Evolutionary conservation across 2,113 vertebrate species (phyloP).

Genomic region (Aptenodytes patagonicus): DNA sequence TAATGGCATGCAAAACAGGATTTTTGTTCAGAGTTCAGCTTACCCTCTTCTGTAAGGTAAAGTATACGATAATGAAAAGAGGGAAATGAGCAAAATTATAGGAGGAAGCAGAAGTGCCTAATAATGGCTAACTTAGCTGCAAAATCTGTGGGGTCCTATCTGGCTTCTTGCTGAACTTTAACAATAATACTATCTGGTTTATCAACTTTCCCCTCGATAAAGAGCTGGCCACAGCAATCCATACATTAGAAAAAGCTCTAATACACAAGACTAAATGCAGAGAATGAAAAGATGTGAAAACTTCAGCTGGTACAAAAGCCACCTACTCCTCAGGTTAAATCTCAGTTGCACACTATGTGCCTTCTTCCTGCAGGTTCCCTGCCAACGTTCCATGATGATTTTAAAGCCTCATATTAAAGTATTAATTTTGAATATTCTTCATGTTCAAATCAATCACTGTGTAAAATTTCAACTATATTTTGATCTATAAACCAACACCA

Average conservation of each 20-base stretch:
- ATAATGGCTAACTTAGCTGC: background rate
- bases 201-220: background rate
- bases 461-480: background rate
- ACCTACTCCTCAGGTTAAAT: background rate
- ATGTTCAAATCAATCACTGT: background rate
- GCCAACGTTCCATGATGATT: background rate
- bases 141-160: background rate
- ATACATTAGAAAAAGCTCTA: background rate
- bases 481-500: background rate
- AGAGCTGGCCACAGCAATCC: background rate
- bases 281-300: background rate
- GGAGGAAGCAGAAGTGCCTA: background rate
- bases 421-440: background rate
- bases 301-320: background rate
- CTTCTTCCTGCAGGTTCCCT: background rate
- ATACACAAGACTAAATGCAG: background rate
- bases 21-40: background rate
- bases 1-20: background rate
- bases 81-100: background rate
- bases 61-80: fast-evolving
- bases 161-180: background rate
- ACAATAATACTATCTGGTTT: background rate
- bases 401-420: background rate
- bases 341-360: background rate
- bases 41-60: background rate